phyloP scores from a whole-genome alignment of 2,888 invertebrate genomes.

The Poecilobothrus nobilitatus region DNA sequence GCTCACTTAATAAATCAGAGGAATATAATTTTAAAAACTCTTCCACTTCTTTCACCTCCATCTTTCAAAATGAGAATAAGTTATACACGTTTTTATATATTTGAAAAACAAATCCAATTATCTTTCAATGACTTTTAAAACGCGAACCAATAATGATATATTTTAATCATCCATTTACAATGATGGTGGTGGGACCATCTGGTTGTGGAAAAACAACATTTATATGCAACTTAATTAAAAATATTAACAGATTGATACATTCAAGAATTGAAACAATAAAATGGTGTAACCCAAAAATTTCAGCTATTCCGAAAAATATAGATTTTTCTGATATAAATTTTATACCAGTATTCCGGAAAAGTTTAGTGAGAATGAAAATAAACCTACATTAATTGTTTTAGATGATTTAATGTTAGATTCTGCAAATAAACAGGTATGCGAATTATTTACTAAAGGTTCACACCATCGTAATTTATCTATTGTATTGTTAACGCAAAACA shows the following conservation, averaged over 20 bases:
- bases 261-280: constrained; percentile 11
- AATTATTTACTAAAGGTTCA: constrained; percentile 14
- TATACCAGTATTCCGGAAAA: constrained; percentile 8
- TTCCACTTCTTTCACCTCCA: too few relatives aligned
- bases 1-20: too few relatives aligned
- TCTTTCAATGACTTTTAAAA: too few relatives aligned
- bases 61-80: too few relatives aligned
- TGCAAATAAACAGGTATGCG: constrained; percentile 12
- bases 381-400: constrained; percentile 9
- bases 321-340: neutral
- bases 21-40: too few relatives aligned
- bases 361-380: constrained; percentile 7
- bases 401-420: constrained; percentile 14
- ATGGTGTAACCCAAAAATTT: constrained; percentile 13
- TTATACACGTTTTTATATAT: too few relatives aligned
- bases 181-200: constrained; percentile 12
- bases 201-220: constrained; percentile 16
- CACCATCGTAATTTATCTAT: constrained; percentile 12
- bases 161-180: constrained; percentile 12
- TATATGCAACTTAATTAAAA: constrained; percentile 9
- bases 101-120: neutral
- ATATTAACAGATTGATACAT: neutral
- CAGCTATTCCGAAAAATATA: constrained; percentile 12
- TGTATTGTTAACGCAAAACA: constrained; percentile 14
- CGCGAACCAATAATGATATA: constrained; percentile 1